Conservation (phyloP, 2,113 vertebrate species). For the Misgurnus anguillicaudatus region DNA sequence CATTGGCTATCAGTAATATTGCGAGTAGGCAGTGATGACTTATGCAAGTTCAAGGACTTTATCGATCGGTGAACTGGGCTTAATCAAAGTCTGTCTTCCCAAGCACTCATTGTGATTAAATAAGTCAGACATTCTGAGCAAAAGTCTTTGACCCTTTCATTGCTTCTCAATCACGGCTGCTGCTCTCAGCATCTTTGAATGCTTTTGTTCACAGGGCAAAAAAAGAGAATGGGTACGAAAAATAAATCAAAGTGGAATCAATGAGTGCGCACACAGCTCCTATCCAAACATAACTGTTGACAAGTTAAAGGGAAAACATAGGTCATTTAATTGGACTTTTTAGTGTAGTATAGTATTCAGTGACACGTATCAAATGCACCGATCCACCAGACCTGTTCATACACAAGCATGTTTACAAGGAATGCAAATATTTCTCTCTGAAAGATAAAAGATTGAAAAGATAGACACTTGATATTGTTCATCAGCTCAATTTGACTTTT, state of each 20-base stretch:
- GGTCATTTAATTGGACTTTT: too few species aligned
- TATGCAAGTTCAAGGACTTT: conserved; percentile 89
- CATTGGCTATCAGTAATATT: conserved; percentile 71
- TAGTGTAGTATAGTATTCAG: background rate
- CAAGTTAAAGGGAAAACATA: too few species aligned
- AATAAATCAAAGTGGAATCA: background rate
- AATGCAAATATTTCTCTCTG: conserved; percentile 56
- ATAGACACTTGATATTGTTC: conserved; percentile 49
- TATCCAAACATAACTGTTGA: background rate
- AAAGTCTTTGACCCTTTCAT: conserved; percentile 72
- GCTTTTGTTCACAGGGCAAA: conserved; percentile 50
- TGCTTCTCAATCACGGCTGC: conserved; percentile 66
- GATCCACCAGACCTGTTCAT: conserved; percentile 7
- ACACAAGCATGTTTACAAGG: conserved; percentile 26
- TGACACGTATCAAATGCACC: background rate
- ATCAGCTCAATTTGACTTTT: conserved; percentile 45
- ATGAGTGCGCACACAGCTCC: background rate
- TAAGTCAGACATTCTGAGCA: conserved; percentile 77
- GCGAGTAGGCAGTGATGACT: conserved; percentile 76
- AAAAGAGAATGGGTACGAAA: conserved; percentile 5
- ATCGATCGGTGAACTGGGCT: conserved; percentile 83
- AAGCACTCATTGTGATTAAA: conserved; percentile 89
- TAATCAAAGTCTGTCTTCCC: conserved; percentile 84
- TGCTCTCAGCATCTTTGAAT: conserved; percentile 71
- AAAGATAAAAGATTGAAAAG: conserved; percentile 39